phyloP scores from a whole-genome alignment of 2,888 invertebrate species.

The Helicoverpa assulta region DNA sequence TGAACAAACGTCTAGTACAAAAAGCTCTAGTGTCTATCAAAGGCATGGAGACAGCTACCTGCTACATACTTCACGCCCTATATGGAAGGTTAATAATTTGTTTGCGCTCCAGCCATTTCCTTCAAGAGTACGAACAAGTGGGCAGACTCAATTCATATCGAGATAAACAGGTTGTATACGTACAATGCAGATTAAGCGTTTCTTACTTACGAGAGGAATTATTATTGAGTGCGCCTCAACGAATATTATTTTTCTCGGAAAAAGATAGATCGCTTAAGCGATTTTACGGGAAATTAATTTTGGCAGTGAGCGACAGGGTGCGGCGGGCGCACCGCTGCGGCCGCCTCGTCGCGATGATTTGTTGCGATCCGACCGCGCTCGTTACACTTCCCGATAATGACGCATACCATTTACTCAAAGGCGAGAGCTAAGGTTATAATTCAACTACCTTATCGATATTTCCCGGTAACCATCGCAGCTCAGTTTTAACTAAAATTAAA shows the following conservation, averaged over 20 bases:
- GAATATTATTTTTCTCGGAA: constrained; percentile 87
- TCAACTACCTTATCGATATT: constrained; percentile 77
- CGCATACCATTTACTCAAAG: constrained; percentile 84
- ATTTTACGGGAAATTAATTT: constrained; percentile 89
- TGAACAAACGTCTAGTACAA: constrained; percentile 71
- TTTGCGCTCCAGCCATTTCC: constrained; percentile 78
- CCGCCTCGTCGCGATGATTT: constrained; percentile 79
- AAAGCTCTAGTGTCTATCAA: constrained; percentile 75
- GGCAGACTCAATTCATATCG: constrained; percentile 75
- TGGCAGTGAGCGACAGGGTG: constrained; percentile 86
- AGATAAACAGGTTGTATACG: constrained; percentile 78
- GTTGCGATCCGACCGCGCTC: constrained; percentile 80
- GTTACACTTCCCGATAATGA: constrained; percentile 84
- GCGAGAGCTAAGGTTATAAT: constrained; percentile 76
- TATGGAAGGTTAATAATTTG: constrained; percentile 84
- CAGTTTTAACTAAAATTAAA: constrained; percentile 69
- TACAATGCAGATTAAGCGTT: constrained; percentile 80
- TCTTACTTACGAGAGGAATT: constrained; percentile 77
- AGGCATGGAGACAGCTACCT: constrained; percentile 73
- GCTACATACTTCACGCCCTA: constrained; percentile 75
- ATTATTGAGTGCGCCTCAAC: constrained; percentile 76
- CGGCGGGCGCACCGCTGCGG: constrained; percentile 65
- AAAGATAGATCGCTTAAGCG: constrained; percentile 87
- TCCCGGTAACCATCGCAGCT: constrained; percentile 72
- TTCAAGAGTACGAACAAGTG: constrained; percentile 71